These are phyloP conservation scores for Lordiphosa andalusiaca DNA, from an alignment of 2,888 invertebrate species.

Conservation along the genomic window DNA sequence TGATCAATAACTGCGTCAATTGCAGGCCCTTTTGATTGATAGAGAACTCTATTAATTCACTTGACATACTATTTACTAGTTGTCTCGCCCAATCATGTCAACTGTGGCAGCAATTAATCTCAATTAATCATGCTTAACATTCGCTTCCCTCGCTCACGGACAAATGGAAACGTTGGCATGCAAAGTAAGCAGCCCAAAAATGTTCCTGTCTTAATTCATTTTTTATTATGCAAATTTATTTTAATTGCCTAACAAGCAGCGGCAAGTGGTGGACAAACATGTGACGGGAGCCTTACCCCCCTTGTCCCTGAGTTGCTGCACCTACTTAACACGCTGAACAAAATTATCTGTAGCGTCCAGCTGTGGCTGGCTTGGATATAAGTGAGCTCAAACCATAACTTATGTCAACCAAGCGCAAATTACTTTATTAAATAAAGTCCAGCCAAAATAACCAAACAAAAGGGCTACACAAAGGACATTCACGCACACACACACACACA, in stretches of 20 bases:
- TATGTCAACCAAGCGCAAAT: slow-evolving; percentile 75
- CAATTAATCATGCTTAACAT: slow-evolving; percentile 46
- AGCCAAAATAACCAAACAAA: slow-evolving; percentile 60
- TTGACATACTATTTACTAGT: slow-evolving; percentile 10
- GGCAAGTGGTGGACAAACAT: slow-evolving; percentile 43
- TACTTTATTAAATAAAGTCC: slow-evolving; percentile 75
- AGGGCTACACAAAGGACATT: slow-evolving; percentile 49
- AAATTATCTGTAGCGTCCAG: slow-evolving; percentile 61
- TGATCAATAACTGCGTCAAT: too few species aligned
- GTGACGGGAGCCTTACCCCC: background rate
- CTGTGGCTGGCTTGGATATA: slow-evolving; percentile 25
- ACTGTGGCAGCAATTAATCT: slow-evolving; percentile 50
- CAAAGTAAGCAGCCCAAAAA: background rate
- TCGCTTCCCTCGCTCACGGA: background rate
- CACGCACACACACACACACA: slow-evolving; percentile 10
- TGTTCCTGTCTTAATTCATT: slow-evolving; percentile 50
- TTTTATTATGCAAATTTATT: slow-evolving; percentile 73
- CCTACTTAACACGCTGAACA: slow-evolving; percentile 21
- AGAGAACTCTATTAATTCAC: background rate
- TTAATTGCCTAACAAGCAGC: slow-evolving; percentile 52
- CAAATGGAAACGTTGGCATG: background rate
- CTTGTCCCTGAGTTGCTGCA: background rate
- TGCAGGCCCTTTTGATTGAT: slow-evolving; percentile 18
- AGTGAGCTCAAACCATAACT: slow-evolving; percentile 61
- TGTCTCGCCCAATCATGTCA: slow-evolving; percentile 25